Evolutionary conservation across 2,113 vertebrate genomes (phyloP).

Genomic region (Gnathonemus echidnorhynchus): DNA sequence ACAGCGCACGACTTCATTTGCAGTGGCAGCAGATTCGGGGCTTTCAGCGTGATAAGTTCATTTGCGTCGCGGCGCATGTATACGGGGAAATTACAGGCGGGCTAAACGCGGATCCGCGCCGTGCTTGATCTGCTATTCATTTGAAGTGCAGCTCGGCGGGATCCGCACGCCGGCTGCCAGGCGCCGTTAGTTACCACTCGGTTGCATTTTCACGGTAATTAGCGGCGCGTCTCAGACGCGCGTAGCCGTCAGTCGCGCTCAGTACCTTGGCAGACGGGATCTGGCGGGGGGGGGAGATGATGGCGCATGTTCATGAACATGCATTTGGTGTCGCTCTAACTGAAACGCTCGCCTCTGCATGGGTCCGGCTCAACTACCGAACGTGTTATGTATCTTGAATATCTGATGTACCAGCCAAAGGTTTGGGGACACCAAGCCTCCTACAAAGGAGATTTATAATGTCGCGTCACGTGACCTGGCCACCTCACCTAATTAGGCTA

Average conservation of each 20-base stretch:
- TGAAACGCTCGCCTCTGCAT: not conserved
- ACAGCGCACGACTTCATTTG: conserved; percentile 48
- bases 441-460: not conserved
- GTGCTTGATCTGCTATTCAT: conserved; percentile 56
- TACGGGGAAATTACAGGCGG: conserved; percentile 52
- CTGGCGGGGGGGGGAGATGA: not conserved
- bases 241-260: conserved; percentile 28
- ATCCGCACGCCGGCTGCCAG: conserved; percentile 40
- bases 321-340: not conserved
- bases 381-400: not conserved
- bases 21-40: conserved; percentile 49
- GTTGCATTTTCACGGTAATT: conserved; percentile 46
- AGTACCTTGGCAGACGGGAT: not conserved
- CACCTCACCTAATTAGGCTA: not conserved
- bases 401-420: not conserved
- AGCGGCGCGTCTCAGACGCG: conserved; percentile 29
- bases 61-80: conserved; percentile 46
- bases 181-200: conserved; percentile 41
- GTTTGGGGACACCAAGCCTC: not conserved
- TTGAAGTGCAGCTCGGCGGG: conserved; percentile 55
- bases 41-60: conserved; percentile 59
- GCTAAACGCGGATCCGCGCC: conserved; percentile 51
- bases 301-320: not conserved
- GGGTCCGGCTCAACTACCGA: not conserved
- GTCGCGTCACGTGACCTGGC: not conserved